Evolutionary conservation across 2,888 invertebrate genomes (phyloP).

Genomic region (Auanema freiburgensis): DNA sequence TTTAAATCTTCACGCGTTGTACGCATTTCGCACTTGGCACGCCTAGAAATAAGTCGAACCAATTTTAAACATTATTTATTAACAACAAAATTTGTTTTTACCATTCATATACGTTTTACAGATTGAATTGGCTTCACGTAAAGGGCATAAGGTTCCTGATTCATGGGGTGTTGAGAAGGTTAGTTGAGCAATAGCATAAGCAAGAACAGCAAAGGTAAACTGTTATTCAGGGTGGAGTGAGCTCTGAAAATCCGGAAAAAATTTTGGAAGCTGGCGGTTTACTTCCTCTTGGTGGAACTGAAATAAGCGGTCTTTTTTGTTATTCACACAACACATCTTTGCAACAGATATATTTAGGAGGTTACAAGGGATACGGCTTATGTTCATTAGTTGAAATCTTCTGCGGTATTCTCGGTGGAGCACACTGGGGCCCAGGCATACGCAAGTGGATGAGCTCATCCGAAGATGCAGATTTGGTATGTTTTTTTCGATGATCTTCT

Average conservation of each 20-base stretch:
- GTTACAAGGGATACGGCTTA: constrained; percentile 87
- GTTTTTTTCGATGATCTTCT: constrained; percentile 5
- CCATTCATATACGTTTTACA: constrained; percentile 62
- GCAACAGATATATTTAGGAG: constrained; percentile 65
- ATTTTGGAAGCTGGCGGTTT: constrained; percentile 66
- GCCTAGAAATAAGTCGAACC: too few species aligned
- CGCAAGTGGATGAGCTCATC: constrained; percentile 77
- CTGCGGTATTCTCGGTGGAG: constrained; percentile 78
- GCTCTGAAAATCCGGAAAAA: constrained; percentile 64
- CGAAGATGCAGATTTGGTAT: constrained; percentile 70
- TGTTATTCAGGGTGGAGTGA: constrained; percentile 67
- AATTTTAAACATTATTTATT: too few species aligned
- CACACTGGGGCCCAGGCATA: constrained; percentile 78
- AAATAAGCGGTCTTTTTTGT: constrained; percentile 64
- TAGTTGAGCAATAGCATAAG: not conserved
- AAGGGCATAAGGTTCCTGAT: constrained; percentile 76
- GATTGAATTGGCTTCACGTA: constrained; percentile 82
- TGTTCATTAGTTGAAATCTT: constrained; percentile 83
- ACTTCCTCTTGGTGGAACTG: constrained; percentile 68
- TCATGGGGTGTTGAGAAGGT: constrained; percentile 79
- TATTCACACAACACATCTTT: not conserved
- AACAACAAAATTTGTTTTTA: too few species aligned
- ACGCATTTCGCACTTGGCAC: too few species aligned
- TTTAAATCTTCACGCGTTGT: too few species aligned
- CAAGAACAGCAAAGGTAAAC: not conserved